These are phyloP conservation scores for Epinephelus malabaricus DNA, from an alignment of 2,797 vertebrate species.

Conservation along the genomic window DNA sequence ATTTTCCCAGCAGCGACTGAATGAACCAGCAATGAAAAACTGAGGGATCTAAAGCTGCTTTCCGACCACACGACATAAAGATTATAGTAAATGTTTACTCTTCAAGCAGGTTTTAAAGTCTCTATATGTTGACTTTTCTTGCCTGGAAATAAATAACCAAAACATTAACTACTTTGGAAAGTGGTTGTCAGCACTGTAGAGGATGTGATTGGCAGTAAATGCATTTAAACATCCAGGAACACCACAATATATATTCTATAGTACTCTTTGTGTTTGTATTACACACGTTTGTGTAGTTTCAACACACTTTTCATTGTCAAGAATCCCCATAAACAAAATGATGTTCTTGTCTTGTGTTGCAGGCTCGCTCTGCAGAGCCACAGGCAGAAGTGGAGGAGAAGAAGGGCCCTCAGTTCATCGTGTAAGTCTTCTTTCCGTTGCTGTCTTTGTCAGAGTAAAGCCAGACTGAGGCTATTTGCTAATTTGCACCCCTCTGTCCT, in stretches of 20 bases:
- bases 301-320: background rate
- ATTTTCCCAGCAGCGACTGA: background rate
- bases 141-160: background rate
- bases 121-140: background rate
- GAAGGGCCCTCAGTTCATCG: constrained; percentile 79
- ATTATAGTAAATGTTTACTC: background rate
- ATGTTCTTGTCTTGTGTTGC: constrained; percentile 23
- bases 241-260: too few species aligned
- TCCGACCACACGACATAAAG: background rate
- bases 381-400: constrained; percentile 63
- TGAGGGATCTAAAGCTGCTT: background rate
- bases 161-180: background rate
- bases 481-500: constrained; percentile 2
- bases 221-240: background rate
- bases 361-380: constrained; percentile 79
- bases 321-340: background rate
- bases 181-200: background rate
- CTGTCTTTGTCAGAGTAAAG: background rate
- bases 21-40: background rate
- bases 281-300: background rate
- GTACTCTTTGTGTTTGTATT: background rate
- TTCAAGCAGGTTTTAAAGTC: background rate
- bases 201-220: background rate
- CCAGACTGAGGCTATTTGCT: background rate
- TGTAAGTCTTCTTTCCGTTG: constrained; percentile 76